Evolutionary conservation across 1,140 invertebrate species (phyloP).

Genomic region (Trichoplusia ni): DNA sequence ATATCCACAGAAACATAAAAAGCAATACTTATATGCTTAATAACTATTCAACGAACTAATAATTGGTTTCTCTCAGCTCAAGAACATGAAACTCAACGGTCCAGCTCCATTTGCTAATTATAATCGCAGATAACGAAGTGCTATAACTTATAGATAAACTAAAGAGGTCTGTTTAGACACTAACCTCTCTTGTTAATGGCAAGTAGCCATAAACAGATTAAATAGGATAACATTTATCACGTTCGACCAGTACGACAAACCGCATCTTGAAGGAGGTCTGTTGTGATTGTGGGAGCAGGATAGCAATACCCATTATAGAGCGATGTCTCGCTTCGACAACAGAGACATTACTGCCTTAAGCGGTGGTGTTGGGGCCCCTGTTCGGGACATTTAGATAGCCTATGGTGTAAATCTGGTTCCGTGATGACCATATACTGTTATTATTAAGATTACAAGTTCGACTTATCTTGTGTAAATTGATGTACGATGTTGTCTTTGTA

Average conservation of each 20-base stretch:
- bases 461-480: no score
- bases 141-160: conserved; percentile 15
- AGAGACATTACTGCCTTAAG: no score
- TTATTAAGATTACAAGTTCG: no score
- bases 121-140: neutral
- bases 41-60: no score
- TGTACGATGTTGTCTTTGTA: no score
- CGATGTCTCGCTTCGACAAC: no score
- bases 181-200: conserved; percentile 10
- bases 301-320: neutral
- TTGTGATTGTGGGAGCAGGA: neutral
- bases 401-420: no score
- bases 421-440: no score
- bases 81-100: neutral
- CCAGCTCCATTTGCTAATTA: conserved; percentile 13
- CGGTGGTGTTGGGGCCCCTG: no score
- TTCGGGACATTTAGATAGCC: no score
- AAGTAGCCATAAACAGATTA: conserved; percentile 37
- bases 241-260: conserved; percentile 1
- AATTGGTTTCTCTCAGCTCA: neutral
- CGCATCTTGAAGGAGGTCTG: neutral
- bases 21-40: no score
- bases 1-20: no score
- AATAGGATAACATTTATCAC: conserved; percentile 18
- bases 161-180: neutral